Evolutionary conservation across 2,888 invertebrate genomes (phyloP).

Genomic region (Philhelius pedissequus): DNA sequence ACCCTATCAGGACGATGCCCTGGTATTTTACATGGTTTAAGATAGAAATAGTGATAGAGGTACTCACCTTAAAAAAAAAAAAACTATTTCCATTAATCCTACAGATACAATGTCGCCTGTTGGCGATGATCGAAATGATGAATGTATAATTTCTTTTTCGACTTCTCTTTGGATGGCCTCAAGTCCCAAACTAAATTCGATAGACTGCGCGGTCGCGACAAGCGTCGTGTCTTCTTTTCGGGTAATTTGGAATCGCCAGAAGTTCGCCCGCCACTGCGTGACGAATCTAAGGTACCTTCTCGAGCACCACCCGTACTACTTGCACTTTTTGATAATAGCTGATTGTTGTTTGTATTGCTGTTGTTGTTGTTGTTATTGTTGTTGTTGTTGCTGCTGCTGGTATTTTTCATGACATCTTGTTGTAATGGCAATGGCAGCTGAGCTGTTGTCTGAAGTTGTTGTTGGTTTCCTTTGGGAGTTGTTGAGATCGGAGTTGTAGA

Average conservation of each 20-base stretch:
- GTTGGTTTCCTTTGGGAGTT: constrained; percentile 75
- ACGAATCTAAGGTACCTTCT: constrained; percentile 92
- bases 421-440: constrained; percentile 30
- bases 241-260: constrained; percentile 93
- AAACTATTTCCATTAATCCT: constrained; percentile 68
- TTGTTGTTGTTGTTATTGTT: constrained; percentile 44
- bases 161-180: constrained; percentile 79
- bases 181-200: constrained; percentile 93
- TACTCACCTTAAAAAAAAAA: constrained; percentile 53
- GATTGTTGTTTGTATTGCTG: constrained; percentile 66
- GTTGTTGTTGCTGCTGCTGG: constrained; percentile 28
- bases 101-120: constrained; percentile 79
- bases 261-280: constrained; percentile 91
- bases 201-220: constrained; percentile 90
- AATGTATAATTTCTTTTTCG: constrained; percentile 79
- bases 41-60: neutral
- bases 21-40: no score
- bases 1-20: neutral
- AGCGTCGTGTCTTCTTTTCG: constrained; percentile 88
- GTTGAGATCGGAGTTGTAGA: constrained; percentile 78
- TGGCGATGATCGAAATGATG: constrained; percentile 79
- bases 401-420: constrained; percentile 76
- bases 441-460: constrained; percentile 58
- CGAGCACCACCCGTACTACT: constrained; percentile 80
- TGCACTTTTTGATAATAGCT: constrained; percentile 73